Evolutionary conservation across 2,888 invertebrate genomes (phyloP).

Genomic region (Luperina testacea): DNA sequence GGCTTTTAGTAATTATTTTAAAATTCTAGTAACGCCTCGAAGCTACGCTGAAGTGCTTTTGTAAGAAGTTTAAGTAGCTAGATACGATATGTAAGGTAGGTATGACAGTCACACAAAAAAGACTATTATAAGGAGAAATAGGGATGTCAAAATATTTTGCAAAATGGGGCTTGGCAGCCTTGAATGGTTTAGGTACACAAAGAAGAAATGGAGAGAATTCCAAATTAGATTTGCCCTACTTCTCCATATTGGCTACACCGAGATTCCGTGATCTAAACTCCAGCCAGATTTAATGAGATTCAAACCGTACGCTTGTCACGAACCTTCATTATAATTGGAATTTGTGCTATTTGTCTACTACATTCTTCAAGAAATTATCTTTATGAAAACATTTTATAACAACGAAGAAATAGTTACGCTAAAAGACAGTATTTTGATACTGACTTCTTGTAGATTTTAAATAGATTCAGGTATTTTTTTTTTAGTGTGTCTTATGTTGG

Average conservation of each 20-base stretch:
- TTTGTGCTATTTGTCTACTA: conserved; percentile 24
- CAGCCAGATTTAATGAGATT: conserved; percentile 25
- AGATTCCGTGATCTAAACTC: conserved; percentile 24
- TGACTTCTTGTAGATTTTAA: not conserved
- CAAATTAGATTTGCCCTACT: conserved; percentile 1
- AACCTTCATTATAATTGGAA: conserved; percentile 14
- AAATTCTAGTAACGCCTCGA: not conserved
- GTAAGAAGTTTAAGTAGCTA: not conserved
- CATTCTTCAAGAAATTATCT: conserved; percentile 4
- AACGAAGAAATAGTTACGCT: not conserved
- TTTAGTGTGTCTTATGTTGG: conserved; percentile 8
- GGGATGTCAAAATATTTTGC: not conserved
- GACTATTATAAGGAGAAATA: not conserved
- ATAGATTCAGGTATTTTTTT: conserved; percentile 11
- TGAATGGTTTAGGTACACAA: conserved; percentile 6
- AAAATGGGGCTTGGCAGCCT: not conserved
- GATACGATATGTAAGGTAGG: too few relatives aligned
- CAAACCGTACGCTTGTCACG: conserved; percentile 34
- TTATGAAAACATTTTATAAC: conserved; percentile 3
- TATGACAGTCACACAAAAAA: not conserved
- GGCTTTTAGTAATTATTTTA: conserved; percentile 2
- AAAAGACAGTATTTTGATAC: not conserved
- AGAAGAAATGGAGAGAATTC: not conserved
- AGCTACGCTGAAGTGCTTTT: not conserved
- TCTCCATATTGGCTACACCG: not conserved